phyloP scores from a whole-genome alignment of 1,140 invertebrate species.

The Myzus persicae region DNA sequence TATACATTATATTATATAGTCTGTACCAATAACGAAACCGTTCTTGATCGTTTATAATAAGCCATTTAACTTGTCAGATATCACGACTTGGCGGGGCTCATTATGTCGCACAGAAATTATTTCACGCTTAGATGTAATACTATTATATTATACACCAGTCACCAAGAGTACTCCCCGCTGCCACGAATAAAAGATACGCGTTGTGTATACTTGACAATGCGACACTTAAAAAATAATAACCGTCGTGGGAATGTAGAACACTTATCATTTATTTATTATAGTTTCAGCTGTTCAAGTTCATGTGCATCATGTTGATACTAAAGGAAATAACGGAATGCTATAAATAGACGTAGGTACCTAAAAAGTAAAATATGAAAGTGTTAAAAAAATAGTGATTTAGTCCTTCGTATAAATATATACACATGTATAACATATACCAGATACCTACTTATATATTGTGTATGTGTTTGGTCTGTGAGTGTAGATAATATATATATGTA shows the following conservation, averaged over 20 bases:
- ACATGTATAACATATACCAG: background rate
- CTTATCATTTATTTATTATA: conserved; percentile 44
- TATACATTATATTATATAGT: background rate
- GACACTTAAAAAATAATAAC: conserved; percentile 50
- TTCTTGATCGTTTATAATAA: conserved; percentile 22
- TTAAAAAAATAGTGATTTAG: conserved; percentile 22
- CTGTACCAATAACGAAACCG: background rate
- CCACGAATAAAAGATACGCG: background rate
- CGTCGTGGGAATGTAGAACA: conserved; percentile 50
- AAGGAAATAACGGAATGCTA: background rate
- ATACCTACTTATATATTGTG: background rate
- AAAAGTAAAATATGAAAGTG: background rate
- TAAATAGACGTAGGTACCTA: background rate
- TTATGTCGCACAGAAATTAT: conserved; percentile 32
- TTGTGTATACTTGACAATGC: conserved; percentile 45
- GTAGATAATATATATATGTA: background rate
- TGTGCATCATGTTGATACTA: conserved; percentile 7
- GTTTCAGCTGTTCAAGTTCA: conserved; percentile 46
- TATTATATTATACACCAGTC: background rate
- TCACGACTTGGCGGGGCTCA: conserved; percentile 33
- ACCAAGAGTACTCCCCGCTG: conserved; percentile 25
- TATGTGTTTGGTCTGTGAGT: background rate
- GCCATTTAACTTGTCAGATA: conserved; percentile 34
- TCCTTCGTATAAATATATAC: background rate
- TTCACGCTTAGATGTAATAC: conserved; percentile 21